Evolutionary conservation across 1,140 invertebrate species (phyloP), one percentile per base, ranked within the genome.

Genomic region (Caenorhabditis briggsae): DNA sequence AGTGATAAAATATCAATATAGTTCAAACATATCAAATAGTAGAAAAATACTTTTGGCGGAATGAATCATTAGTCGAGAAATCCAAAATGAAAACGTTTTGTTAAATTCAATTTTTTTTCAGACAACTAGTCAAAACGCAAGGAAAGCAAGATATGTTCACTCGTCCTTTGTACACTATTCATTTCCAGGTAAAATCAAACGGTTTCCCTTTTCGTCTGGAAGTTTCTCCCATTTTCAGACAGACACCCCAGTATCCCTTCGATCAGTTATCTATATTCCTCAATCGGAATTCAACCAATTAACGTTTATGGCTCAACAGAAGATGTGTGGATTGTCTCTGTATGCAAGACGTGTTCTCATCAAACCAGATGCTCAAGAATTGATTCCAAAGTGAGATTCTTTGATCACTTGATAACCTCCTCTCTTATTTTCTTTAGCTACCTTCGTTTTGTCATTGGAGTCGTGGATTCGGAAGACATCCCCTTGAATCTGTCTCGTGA

Each of bases 381-480:
- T 87, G n/a, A 70, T 87, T 59, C 86, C 86, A n/a, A 74, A 84
- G 82, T 78, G 61, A 86, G 64, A 86, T 78, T 14, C 20, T 33
- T 33, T 2, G 33, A 33, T 50, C 9, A 18, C 46, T 82, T 50
- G 74, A 53, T 11, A 82, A 82, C 20, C 12, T 50, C 0, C 5
- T 33, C 18, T 41, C 11, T 64, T 89, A 25, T 88, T 88, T 14
- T 65, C 59, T 85, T 0, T 20, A 78, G 86, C 20, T 91, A 88
- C 58, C 86, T 91, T 18, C 88, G 91, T n/a, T 91, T 91, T 58
- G 70, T 92, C 41, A 82, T 91, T 95, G 95, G 97, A 92, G 97
- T 98, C 41, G 96, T 98, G 11, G 97, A 98, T 93, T 97, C 96
- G 8, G 97, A 98, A 94, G 97, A 99, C 92, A 98, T 99, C 94